Evolutionary conservation across 1,140 invertebrate genomes (phyloP), one percentile per base, ranked within the genome.

Genomic region (Drosophila obscura): DNA sequence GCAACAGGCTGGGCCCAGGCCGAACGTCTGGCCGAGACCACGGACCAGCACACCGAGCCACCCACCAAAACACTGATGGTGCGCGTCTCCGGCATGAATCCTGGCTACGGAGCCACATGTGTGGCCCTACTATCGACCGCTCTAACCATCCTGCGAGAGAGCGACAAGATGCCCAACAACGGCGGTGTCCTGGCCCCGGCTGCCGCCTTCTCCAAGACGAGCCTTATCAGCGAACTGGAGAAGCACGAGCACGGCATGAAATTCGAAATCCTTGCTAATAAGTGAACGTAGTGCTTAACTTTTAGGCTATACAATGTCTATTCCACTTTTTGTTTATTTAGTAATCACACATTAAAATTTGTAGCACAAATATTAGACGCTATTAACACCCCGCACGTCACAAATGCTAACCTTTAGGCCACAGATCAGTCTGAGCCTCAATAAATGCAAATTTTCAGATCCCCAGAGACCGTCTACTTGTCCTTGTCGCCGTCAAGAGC

Each of bases 91-190:
- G 94, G 94, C 9, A 82, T 80, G 61, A 96, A 97, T 93, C 95
- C 96, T 11, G 97, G 95, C n/a, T 99, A 99, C 93, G 95, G 96
- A 4, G 94, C 95, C 1, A 98, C 97, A 2, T 95, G 95, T 45
- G 94, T 94, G 24, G 93, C 93, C 46, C 80, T 97, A 59, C 84
- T 98, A 2, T 93, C 95, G 51, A 93, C 95, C 53, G 97, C 95
- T 0, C 61, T 97, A 48, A 96, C 94, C n/a, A 93, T 98, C 62
- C 92, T 98, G 1, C 94, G 94, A 28, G 96, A 99, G 90, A 92
- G 90, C 45, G 93, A 96, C 41, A 96, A 96, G 82, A 94, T 98
- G 93, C 96, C 96, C 1, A 89, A 92, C 41, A 93, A 91, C 11
- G 91, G 91, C 11, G 91, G 91, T 1, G 96, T 97, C 92, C 92